phyloP scores from a whole-genome alignment of 1,140 invertebrate genomes.

The Penaeus vannamei region DNA sequence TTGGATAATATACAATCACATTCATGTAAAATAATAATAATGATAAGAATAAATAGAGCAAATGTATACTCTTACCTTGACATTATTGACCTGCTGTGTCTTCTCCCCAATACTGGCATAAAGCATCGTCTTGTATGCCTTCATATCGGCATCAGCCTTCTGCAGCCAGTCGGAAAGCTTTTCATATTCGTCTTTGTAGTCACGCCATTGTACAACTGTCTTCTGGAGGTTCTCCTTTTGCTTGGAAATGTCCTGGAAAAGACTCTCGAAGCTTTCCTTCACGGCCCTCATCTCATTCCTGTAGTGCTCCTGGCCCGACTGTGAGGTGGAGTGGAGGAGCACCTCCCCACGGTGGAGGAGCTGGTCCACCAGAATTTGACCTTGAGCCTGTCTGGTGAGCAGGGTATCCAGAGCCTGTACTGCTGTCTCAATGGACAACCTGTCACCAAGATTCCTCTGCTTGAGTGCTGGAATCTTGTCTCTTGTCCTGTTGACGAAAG shows the following conservation, averaged over 20 bases:
- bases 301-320: conserved; percentile 84
- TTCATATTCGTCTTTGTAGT: conserved; percentile 94
- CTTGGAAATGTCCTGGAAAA: conserved; percentile 88
- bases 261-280: conserved; percentile 85
- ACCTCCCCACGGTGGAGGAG: conserved; percentile 88
- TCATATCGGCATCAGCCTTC: conserved; percentile 91
- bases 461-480: conserved; percentile 91
- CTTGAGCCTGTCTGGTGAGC: conserved; percentile 91
- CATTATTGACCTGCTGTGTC: conserved; percentile 81
- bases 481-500: conserved; percentile 86
- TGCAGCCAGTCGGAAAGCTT: conserved; percentile 93
- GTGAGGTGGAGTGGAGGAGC: conserved; percentile 85
- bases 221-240: conserved; percentile 88
- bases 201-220: conserved; percentile 86
- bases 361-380: conserved; percentile 88
- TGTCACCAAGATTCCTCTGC: conserved; percentile 87
- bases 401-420: conserved; percentile 88
- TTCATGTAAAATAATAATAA: not conserved
- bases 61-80: conserved; percentile 61
- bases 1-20: not conserved
- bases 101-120: conserved; percentile 88
- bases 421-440: conserved; percentile 89
- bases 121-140: conserved; percentile 89
- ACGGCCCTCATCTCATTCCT: conserved; percentile 87
- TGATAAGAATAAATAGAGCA: not conserved